phyloP scores from a whole-genome alignment of 2,113 vertebrate species.

The Eublepharis macularius region DNA sequence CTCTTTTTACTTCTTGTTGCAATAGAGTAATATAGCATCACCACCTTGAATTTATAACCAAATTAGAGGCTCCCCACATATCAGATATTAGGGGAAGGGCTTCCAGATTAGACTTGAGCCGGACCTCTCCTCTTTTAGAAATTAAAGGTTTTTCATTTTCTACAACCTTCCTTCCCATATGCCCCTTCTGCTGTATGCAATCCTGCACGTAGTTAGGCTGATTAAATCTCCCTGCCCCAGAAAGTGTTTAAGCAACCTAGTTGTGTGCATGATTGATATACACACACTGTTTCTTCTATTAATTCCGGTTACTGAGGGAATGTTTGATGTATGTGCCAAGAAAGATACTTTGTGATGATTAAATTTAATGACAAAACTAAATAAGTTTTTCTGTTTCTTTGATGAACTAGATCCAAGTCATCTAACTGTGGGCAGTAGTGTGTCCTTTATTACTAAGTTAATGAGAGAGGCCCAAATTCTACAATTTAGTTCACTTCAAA shows the following conservation, averaged over 20 bases:
- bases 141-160: neutral
- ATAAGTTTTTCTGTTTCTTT: conserved; percentile 2
- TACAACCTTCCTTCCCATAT: neutral
- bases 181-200: no score
- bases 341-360: conserved; percentile 38
- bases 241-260: neutral
- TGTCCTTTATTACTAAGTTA: conserved; percentile 7
- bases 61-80: neutral
- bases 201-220: neutral
- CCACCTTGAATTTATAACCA: neutral
- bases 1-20: no score
- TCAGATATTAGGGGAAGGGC: neutral
- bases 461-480: conserved; percentile 4
- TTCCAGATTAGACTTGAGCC: neutral
- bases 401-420: neutral
- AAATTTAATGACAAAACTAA: conserved; percentile 37
- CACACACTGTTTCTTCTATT: conserved; percentile 20
- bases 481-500: neutral
- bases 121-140: neutral
- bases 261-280: conserved; percentile 8
- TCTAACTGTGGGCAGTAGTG: conserved; percentile 7
- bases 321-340: neutral
- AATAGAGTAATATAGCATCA: no score
- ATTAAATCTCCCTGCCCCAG: neutral
- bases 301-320: conserved; percentile 32